phyloP scores from a whole-genome alignment of 2,113 vertebrate species.

The Sialia sialis region DNA sequence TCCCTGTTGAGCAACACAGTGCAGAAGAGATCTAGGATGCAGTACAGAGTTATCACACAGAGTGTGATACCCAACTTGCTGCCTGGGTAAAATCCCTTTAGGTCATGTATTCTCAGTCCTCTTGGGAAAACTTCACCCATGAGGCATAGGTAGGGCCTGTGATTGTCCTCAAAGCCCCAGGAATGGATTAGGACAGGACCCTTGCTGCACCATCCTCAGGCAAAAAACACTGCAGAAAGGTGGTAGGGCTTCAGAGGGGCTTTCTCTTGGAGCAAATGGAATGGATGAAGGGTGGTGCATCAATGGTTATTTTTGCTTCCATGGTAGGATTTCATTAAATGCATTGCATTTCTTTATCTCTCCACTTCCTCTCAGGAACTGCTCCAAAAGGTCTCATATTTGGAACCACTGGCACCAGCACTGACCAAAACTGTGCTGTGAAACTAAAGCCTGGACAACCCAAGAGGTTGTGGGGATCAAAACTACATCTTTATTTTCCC shows the following conservation, averaged over 20 bases:
- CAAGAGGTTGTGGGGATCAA: neutral
- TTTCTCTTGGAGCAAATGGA: neutral
- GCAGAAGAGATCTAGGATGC: neutral
- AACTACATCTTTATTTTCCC: neutral
- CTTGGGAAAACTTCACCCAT: neutral
- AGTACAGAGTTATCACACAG: neutral
- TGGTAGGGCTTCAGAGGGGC: neutral
- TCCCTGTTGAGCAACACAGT: rapidly evolving
- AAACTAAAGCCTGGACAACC: neutral
- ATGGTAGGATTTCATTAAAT: neutral
- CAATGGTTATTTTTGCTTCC: neutral
- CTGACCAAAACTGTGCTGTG: neutral
- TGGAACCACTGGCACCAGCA: rapidly evolving
- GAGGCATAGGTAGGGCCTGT: neutral
- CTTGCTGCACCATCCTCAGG: neutral
- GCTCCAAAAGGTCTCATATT: rapidly evolving
- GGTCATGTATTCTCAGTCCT: neutral
- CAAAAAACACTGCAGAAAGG: neutral
- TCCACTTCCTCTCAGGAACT: neutral
- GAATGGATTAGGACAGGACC: neutral
- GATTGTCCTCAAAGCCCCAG: neutral
- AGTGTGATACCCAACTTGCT: neutral
- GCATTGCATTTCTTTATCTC: neutral
- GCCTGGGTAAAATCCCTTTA: rapidly evolving
- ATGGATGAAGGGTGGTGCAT: neutral